These are phyloP conservation scores for Prunella himalayana DNA, from an alignment of 2,113 vertebrate genomes.

Conservation along the genomic window DNA sequence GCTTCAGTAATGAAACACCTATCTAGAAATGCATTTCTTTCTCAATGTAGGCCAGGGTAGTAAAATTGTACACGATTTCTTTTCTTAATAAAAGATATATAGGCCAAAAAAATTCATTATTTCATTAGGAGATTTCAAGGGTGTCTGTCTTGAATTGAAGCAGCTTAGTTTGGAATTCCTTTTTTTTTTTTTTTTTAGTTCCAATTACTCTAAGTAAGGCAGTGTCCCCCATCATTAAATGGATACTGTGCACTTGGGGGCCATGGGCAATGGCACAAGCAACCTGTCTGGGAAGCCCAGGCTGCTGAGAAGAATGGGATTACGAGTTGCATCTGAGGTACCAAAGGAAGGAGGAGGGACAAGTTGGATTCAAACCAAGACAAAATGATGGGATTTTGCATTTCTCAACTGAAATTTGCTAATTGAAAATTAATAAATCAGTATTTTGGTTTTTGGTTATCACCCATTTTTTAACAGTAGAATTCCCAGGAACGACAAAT, in stretches of 20 bases:
- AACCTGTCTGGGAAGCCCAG: background rate
- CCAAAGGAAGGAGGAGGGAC: background rate
- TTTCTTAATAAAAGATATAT: background rate
- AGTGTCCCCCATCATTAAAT: background rate
- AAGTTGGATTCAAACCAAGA: background rate
- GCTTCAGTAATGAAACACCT: background rate
- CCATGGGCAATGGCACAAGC: background rate
- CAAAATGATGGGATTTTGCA: background rate
- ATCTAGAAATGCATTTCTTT: background rate
- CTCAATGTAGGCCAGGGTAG: background rate
- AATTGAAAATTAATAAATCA: background rate
- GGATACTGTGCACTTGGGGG: background rate
- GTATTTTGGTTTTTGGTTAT: background rate
- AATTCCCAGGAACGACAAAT: background rate
- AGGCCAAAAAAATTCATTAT: background rate
- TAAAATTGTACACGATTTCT: background rate
- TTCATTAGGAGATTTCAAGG: background rate
- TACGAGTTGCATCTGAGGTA: accelerated
- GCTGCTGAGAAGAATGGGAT: background rate
- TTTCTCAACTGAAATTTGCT: background rate
- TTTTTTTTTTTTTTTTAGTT: background rate
- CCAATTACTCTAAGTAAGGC: background rate
- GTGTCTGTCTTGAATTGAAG: background rate
- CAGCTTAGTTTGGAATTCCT: background rate
- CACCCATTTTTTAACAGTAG: background rate